These are phyloP conservation scores for Nannobrachium achirus DNA, from an alignment of 2,113 vertebrate genomes.

Conservation along the genomic window DNA sequence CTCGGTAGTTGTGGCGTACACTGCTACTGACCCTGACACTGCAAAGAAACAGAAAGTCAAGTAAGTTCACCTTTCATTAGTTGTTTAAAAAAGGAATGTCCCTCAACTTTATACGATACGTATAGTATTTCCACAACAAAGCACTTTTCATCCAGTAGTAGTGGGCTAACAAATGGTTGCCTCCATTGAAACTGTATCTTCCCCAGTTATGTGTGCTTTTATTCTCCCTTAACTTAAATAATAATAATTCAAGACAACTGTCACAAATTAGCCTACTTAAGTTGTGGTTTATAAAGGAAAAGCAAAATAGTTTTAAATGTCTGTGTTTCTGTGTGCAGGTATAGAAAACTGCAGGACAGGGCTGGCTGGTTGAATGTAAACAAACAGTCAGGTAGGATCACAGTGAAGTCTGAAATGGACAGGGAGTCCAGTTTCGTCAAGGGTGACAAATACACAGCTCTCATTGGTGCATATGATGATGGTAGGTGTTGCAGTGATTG, in stretches of 20 bases:
- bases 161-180: no score
- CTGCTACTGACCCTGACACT: slow-evolving; percentile 85
- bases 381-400: slow-evolving; percentile 76
- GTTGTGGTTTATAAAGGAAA: no score
- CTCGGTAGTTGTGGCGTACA: slow-evolving; percentile 75
- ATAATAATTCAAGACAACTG: no score
- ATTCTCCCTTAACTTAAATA: no score
- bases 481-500: slow-evolving; percentile 70
- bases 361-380: slow-evolving; percentile 84
- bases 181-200: no score
- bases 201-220: no score
- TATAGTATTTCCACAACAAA: no score
- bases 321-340: slow-evolving; percentile 73
- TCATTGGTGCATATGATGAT: slow-evolving; percentile 79
- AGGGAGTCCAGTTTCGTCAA: slow-evolving; percentile 77
- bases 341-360: slow-evolving; percentile 78
- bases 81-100: no score
- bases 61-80: slow-evolving; percentile 78
- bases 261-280: no score
- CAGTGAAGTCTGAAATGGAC: slow-evolving; percentile 74
- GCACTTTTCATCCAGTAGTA: no score
- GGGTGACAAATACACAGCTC: slow-evolving; percentile 81
- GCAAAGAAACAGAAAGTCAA: slow-evolving; percentile 80
- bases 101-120: no score
- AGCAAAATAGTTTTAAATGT: no score